Evolutionary conservation across 2,113 vertebrate species (phyloP).

Genomic region (Lasiurus cinereus): DNA sequence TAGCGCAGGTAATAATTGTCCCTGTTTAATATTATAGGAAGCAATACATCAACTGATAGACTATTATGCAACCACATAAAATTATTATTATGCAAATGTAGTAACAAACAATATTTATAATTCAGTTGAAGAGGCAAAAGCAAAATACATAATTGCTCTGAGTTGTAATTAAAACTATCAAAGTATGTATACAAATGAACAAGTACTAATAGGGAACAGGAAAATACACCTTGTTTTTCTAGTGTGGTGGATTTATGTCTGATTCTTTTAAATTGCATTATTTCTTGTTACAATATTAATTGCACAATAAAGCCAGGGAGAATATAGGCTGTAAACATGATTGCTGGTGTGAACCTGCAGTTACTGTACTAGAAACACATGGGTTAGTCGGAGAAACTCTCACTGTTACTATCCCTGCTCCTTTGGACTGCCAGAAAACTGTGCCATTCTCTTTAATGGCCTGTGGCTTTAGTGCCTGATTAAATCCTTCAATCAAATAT

Average conservation of each 20-base stretch:
- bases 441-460: background rate
- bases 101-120: conserved; percentile 36
- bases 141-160: conserved; percentile 14
- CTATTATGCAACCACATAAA: background rate
- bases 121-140: conserved; percentile 23
- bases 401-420: background rate
- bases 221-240: background rate
- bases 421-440: background rate
- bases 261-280: background rate
- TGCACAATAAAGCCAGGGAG: background rate
- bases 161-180: conserved; percentile 47
- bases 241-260: background rate
- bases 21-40: background rate
- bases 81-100: conserved; percentile 23
- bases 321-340: background rate
- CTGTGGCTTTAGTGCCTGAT: background rate
- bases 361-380: background rate
- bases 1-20: background rate
- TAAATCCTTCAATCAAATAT: conserved; percentile 14
- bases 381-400: background rate
- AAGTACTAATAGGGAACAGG: background rate
- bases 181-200: background rate
- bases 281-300: background rate
- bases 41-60: conserved; percentile 23
- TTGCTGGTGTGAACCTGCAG: background rate